These are phyloP conservation scores for Sebastes elongatus DNA, from an alignment of 2,797 vertebrate genomes.

Conservation along the genomic window DNA sequence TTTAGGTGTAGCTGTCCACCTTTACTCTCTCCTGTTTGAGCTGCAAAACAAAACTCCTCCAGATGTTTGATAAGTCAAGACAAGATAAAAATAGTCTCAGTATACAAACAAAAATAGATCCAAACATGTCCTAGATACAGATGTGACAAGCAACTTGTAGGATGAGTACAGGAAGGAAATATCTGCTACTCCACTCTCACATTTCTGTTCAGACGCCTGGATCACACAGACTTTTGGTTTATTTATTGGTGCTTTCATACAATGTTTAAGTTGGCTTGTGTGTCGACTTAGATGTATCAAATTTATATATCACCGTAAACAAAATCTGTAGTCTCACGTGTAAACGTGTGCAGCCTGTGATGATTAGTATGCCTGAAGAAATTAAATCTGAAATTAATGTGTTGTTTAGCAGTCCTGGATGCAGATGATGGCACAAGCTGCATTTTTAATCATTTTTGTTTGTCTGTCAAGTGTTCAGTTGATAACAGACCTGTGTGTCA, in stretches of 20 bases:
- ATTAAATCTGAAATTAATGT: background rate
- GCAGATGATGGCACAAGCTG: background rate
- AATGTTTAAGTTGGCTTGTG: too few relatives aligned
- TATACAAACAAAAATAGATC: constrained; percentile 42
- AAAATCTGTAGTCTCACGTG: too few relatives aligned
- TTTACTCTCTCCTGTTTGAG: background rate
- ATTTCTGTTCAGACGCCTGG: background rate
- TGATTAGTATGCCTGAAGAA: background rate
- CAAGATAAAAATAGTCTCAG: constrained; percentile 37
- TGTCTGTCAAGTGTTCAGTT: background rate
- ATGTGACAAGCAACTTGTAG: background rate
- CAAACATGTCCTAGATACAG: background rate
- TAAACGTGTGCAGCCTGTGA: too few relatives aligned
- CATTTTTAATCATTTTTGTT: background rate
- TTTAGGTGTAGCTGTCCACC: background rate
- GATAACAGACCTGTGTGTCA: background rate
- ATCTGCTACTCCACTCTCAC: background rate
- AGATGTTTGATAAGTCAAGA: constrained; percentile 9
- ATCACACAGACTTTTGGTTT: too few relatives aligned
- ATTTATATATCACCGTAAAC: too few relatives aligned
- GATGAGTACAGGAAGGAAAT: background rate
- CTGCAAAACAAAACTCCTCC: background rate
- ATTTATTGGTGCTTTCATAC: background rate
- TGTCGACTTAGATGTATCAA: too few relatives aligned
- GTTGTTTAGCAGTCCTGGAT: too few relatives aligned